A percentile compares a stretch with the other conserved stretches of the same genome.
Conservation (phyloP, 2,888 invertebrate species). For the Kuschelorhynchus macadamiae region DNA sequence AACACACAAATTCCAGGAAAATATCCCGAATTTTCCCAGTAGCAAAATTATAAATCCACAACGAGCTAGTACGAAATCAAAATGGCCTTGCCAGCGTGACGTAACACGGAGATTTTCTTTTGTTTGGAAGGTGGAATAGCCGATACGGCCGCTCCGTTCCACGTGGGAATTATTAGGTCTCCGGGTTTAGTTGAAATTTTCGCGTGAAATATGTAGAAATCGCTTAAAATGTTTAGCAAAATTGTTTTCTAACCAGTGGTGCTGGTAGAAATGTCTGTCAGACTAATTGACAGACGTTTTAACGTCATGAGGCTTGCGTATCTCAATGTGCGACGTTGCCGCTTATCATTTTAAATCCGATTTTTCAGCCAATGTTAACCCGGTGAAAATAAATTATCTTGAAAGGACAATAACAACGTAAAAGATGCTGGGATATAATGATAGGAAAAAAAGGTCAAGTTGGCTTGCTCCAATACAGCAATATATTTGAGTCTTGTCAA, state of each 20-base stretch:
- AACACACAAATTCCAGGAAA: conserved; percentile 60
- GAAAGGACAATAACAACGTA: no score
- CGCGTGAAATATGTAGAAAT: conserved; percentile 55
- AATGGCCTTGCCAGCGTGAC: conserved; percentile 69
- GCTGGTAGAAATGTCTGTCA: conserved; percentile 58
- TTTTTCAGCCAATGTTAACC: no score
- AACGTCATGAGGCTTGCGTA: conserved; percentile 16
- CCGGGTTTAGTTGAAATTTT: conserved; percentile 50
- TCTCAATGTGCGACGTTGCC: conserved; percentile 11
- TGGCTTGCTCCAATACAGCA: no score
- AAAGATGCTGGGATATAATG: no score
- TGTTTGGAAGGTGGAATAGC: conserved; percentile 54
- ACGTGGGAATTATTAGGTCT: conserved; percentile 49
- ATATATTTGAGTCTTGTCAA: no score
- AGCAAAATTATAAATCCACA: conserved; percentile 61
- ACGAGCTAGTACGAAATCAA: conserved; percentile 61
- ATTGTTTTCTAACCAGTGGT: conserved; percentile 59
- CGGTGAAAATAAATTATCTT: no score
- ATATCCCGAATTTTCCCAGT: conserved; percentile 55
- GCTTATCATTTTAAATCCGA: background rate
- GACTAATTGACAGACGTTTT: conserved; percentile 50
- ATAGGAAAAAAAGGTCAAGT: no score
- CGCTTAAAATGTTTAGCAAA: conserved; percentile 58
- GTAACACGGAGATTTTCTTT: conserved; percentile 61
- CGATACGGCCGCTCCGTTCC: conserved; percentile 49